Percentiles rank a stretch among this genome's conserved stretches.
These are phyloP conservation scores for Entelurus aequoreus DNA, from an alignment of 2,113 vertebrate genomes.

Conservation along the genomic window DNA sequence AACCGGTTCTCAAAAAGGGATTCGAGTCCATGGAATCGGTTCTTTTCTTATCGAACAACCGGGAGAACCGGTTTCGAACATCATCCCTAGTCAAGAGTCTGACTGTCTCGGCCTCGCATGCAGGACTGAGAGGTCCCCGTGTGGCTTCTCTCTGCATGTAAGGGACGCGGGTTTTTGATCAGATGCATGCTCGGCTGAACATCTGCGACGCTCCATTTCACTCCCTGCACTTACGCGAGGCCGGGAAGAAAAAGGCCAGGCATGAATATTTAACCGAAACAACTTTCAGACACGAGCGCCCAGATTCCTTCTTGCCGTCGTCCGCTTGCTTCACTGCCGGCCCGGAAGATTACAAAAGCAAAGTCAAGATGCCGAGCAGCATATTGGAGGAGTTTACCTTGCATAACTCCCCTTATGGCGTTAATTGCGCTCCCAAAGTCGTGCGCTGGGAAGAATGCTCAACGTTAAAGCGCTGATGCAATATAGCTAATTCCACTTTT, in stretches of 20 bases:
- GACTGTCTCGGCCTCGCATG: conserved; percentile 15
- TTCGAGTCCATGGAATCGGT: too few species aligned
- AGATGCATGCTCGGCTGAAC: conserved; percentile 29
- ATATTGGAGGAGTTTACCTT: conserved; percentile 24
- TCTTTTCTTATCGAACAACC: too few species aligned
- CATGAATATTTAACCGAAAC: conserved; percentile 62
- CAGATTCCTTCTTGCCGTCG: neutral
- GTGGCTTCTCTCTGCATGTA: conserved; percentile 14
- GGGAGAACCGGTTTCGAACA: too few species aligned
- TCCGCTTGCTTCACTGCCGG: neutral
- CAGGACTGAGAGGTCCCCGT: conserved; percentile 19
- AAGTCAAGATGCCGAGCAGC: conserved; percentile 5
- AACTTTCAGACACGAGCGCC: conserved; percentile 41
- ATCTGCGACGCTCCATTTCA: conserved; percentile 48
- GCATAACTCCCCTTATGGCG: conserved; percentile 3
- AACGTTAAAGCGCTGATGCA: conserved; percentile 48
- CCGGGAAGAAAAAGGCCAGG: conserved; percentile 45
- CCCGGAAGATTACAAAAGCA: conserved; percentile 2
- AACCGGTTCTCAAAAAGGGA: too few species aligned
- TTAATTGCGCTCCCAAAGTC: conserved; percentile 30
- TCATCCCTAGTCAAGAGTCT: too few species aligned
- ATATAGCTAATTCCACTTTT: conserved; percentile 67
- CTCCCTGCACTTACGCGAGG: too few species aligned
- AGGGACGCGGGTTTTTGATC: conserved; percentile 33
- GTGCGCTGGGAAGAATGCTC: conserved; percentile 22